Conservation (phyloP, 2,888 invertebrate genomes). For the Synanthedon vespiformis region DNA sequence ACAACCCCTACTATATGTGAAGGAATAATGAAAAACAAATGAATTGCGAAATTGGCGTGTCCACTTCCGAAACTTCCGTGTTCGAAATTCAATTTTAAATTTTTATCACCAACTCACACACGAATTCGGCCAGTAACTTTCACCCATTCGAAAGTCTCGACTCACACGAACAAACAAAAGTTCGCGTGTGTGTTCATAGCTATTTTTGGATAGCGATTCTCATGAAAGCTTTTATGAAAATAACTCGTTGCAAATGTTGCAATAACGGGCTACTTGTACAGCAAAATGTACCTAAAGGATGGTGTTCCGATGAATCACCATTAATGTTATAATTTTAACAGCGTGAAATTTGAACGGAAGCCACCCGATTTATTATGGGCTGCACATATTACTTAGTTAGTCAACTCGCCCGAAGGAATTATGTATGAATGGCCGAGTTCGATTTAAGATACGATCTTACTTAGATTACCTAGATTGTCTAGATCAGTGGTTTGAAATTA, state of each 20-base stretch:
- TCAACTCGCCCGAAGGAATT: no score
- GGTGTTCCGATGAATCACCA: no score
- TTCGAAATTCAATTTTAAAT: constrained; percentile 21
- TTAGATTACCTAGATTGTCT: no score
- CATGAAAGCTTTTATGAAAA: constrained; percentile 9
- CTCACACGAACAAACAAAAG: constrained; percentile 4
- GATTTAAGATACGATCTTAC: no score
- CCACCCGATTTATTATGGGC: no score
- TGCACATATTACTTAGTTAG: no score
- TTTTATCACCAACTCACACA: constrained; percentile 20
- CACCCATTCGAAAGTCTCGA: constrained; percentile 25
- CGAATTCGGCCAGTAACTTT: constrained; percentile 14
- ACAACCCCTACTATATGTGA: background rate
- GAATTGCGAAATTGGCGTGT: constrained; percentile 9
- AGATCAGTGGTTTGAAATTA: no score
- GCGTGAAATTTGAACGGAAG: no score
- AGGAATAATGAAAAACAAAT: background rate
- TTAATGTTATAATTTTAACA: no score
- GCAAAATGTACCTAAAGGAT: no score
- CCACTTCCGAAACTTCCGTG: constrained; percentile 28
- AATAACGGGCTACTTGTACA: constrained; percentile 6
- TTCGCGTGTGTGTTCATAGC: constrained; percentile 12
- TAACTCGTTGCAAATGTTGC: constrained; percentile 7
- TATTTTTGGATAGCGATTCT: constrained; percentile 16
- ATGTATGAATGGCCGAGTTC: no score